Percentiles rank a stretch among this genome's conserved stretches.
These are phyloP conservation scores for Rhizoglyphus robini DNA, from an alignment of 1,140 invertebrate species.

Conservation along the genomic window DNA sequence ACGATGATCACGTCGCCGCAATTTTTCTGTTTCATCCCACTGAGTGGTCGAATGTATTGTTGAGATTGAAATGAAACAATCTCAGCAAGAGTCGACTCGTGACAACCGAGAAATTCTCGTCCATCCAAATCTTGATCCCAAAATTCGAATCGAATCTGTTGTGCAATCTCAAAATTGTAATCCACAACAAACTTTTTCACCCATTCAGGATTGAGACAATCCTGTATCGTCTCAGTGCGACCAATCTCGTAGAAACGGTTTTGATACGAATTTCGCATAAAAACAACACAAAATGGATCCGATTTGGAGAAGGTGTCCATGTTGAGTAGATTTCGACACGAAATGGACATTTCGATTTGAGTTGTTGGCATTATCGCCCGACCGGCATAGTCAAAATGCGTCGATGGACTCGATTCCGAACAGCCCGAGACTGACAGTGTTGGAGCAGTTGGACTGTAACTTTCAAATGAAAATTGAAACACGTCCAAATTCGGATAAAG, in stretches of 20 bases:
- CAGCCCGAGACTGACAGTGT: too few species aligned
- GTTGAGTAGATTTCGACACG: slow-evolving; percentile 41
- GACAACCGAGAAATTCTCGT: slow-evolving; percentile 40
- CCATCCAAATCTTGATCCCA: slow-evolving; percentile 28
- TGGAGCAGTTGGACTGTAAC: too few species aligned
- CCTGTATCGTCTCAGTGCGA: slow-evolving; percentile 41
- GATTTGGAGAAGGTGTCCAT: slow-evolving; percentile 49
- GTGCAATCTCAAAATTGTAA: slow-evolving; percentile 42
- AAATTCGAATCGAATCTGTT: slow-evolving; percentile 32
- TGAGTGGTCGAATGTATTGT: slow-evolving; percentile 29
- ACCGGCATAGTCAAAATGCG: too few species aligned
- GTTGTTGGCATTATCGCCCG: slow-evolving; percentile 18
- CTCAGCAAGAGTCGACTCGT: slow-evolving; percentile 40
- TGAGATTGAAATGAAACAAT: slow-evolving; percentile 35
- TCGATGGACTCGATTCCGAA: too few species aligned
- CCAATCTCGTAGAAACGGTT: slow-evolving; percentile 32
- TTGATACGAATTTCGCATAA: slow-evolving; percentile 13
- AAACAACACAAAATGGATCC: slow-evolving; percentile 48
- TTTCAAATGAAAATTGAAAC: too few species aligned
- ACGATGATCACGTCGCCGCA: slow-evolving; percentile 32
- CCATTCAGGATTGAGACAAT: slow-evolving; percentile 43
- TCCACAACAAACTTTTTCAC: slow-evolving; percentile 39
- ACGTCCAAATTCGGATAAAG: too few species aligned
- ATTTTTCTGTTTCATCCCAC: slow-evolving; percentile 5
- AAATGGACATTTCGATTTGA: slow-evolving; percentile 20